Percentiles rank a stretch among this genome's conserved stretches.
Evolutionary conservation across 1,140 invertebrate species (phyloP).

Genomic region (Asobara japonica): DNA sequence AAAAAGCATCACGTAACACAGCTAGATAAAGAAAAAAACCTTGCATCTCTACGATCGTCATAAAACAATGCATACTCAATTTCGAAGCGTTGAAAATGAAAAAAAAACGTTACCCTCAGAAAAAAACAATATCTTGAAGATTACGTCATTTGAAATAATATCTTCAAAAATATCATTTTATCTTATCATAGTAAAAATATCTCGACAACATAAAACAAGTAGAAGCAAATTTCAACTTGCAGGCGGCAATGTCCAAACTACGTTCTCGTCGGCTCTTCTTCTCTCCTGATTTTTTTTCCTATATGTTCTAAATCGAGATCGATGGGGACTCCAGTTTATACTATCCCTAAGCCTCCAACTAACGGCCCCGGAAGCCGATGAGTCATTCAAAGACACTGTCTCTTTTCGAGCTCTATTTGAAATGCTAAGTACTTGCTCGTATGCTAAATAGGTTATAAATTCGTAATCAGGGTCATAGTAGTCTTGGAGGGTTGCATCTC

Average conservation of each 20-base stretch:
- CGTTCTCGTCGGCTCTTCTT: slow-evolving; percentile 49
- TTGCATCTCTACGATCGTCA: too few relatives aligned
- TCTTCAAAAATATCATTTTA: slow-evolving; percentile 10
- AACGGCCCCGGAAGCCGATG: neutral
- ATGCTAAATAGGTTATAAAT: slow-evolving; percentile 58
- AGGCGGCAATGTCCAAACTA: slow-evolving; percentile 50
- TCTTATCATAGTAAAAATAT: neutral
- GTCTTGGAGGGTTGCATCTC: slow-evolving; percentile 77
- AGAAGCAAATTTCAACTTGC: slow-evolving; percentile 39
- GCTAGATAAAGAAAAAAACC: too few relatives aligned
- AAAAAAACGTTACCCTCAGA: neutral
- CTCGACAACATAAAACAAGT: neutral
- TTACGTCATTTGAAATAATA: neutral
- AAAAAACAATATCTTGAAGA: neutral
- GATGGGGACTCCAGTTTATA: slow-evolving; percentile 58
- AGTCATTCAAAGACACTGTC: slow-evolving; percentile 12
- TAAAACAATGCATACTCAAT: too few relatives aligned
- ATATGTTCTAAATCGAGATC: slow-evolving; percentile 46
- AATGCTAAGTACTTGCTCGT: slow-evolving; percentile 62
- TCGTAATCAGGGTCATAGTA: slow-evolving; percentile 78
- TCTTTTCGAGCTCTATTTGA: slow-evolving; percentile 10
- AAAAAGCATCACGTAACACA: too few relatives aligned
- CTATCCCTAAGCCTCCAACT: slow-evolving; percentile 41
- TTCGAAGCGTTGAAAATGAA: too few relatives aligned
- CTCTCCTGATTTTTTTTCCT: slow-evolving; percentile 47